phyloP scores from a whole-genome alignment of 2,888 invertebrate species.

The Tortricodes alternella region DNA sequence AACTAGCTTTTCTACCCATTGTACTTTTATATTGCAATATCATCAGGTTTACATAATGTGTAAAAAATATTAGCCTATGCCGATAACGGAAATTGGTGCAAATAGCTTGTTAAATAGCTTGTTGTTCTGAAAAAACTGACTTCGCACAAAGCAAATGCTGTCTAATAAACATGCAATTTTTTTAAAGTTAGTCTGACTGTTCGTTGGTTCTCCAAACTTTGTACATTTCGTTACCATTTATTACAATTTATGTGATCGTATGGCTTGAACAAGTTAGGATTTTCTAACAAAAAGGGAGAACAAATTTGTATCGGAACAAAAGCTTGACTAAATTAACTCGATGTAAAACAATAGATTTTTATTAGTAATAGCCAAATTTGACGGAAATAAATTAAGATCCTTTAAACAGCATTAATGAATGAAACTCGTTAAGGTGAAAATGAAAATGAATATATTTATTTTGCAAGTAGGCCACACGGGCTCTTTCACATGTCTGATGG shows the following conservation, averaged over 20 bases:
- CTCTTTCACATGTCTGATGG: too few species aligned
- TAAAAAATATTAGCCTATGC: too few species aligned
- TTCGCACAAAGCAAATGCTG: constrained; percentile 15
- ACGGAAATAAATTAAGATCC: background rate
- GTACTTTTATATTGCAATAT: too few species aligned
- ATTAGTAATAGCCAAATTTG: background rate
- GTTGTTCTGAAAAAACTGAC: constrained; percentile 3
- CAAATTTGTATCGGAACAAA: background rate
- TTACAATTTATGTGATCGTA: constrained; percentile 25
- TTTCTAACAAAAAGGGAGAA: constrained; percentile 6
- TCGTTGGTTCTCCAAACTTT: constrained; percentile 17
- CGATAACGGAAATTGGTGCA: too few species aligned
- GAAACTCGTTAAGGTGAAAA: too few species aligned
- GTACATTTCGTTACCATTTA: constrained; percentile 27
- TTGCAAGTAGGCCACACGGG: too few species aligned
- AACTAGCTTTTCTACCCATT: too few species aligned
- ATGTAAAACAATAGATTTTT: background rate
- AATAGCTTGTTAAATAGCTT: too few species aligned
- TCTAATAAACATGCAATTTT: constrained; percentile 28
- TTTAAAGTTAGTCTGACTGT: constrained; percentile 13
- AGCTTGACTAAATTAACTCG: background rate
- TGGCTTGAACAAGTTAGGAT: constrained; percentile 14
- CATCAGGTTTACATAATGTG: too few species aligned
- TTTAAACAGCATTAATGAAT: too few species aligned
- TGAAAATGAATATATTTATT: too few species aligned